These are phyloP conservation scores for Trachythela sp. DNA, from an alignment of 64 coral and sea anemone genomes.

Conservation along the genomic window DNA sequence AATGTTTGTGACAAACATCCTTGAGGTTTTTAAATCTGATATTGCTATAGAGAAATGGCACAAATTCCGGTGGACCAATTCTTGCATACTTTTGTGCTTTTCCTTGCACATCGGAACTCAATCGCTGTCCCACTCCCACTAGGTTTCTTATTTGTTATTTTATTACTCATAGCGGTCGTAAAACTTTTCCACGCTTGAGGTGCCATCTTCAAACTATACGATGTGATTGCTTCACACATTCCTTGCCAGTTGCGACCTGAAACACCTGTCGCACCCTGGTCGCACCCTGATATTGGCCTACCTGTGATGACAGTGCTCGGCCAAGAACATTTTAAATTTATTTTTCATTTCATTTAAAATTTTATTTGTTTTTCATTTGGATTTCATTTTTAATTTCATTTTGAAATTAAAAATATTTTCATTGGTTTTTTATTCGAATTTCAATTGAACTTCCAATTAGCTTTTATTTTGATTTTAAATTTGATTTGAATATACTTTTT, in stretches of 20 bases:
- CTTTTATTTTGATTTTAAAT: constrained; percentile 7
- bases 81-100: constrained; percentile 34
- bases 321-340: constrained; percentile 22
- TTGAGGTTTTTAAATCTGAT: constrained; percentile 37
- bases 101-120: constrained; percentile 25
- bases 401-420: constrained; percentile 1
- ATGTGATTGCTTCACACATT: constrained; percentile 8
- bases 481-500: background rate
- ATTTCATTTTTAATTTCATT: constrained; percentile 13
- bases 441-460: background rate
- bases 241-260: background rate
- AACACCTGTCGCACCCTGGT: background rate
- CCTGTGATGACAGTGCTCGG: background rate
- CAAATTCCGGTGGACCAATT: constrained; percentile 31
- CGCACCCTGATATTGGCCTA: background rate
- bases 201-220: background rate
- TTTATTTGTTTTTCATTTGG: constrained; percentile 8
- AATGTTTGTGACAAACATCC: constrained; percentile 37
- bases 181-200: constrained; percentile 13
- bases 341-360: constrained; percentile 27
- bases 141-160: background rate
- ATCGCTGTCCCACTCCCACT: background rate
- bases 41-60: constrained; percentile 35
- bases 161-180: background rate
- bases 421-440: background rate